These are phyloP conservation scores for Gymnocephalus cernua DNA, from an alignment of 2,113 vertebrate genomes.

Conservation along the genomic window DNA sequence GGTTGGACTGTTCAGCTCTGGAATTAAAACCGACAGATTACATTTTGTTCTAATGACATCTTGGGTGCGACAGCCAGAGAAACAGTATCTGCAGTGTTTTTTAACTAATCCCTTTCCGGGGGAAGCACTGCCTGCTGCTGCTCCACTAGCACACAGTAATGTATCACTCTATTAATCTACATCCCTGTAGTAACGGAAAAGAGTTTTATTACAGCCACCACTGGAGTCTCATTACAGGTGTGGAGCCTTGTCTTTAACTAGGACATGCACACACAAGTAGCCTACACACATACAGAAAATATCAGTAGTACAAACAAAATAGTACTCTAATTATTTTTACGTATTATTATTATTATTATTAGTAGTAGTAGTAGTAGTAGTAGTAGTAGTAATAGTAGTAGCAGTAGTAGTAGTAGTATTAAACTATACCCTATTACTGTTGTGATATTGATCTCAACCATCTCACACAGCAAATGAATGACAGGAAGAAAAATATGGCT, in stretches of 20 bases:
- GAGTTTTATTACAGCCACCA: slow-evolving; percentile 70
- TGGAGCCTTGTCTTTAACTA: slow-evolving; percentile 26
- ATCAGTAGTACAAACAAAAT: not conserved
- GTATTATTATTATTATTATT: no score
- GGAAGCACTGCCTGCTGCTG: slow-evolving; percentile 51
- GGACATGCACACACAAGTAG: slow-evolving; percentile 21
- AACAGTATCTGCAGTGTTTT: slow-evolving; percentile 58
- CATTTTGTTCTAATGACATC: slow-evolving; percentile 66
- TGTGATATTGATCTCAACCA: no score
- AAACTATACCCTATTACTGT: no score
- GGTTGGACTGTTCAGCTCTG: slow-evolving; percentile 46
- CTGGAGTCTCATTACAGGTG: slow-evolving; percentile 71
- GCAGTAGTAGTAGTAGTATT: no score
- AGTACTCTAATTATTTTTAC: no score
- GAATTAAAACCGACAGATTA: slow-evolving; percentile 74
- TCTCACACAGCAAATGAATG: no score
- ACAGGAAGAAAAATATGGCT: no score
- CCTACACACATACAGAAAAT: not conserved
- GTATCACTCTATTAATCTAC: slow-evolving; percentile 79
- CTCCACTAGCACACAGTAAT: slow-evolving; percentile 64
- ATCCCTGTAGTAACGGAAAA: slow-evolving; percentile 69
- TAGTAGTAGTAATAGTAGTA: no score
- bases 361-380: no score
- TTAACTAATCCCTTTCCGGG: slow-evolving; percentile 67
- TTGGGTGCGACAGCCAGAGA: slow-evolving; percentile 56